Base-by-base conservation (phyloP, 64 coral and sea anemone genomes). In the Actinia equina region DNA sequence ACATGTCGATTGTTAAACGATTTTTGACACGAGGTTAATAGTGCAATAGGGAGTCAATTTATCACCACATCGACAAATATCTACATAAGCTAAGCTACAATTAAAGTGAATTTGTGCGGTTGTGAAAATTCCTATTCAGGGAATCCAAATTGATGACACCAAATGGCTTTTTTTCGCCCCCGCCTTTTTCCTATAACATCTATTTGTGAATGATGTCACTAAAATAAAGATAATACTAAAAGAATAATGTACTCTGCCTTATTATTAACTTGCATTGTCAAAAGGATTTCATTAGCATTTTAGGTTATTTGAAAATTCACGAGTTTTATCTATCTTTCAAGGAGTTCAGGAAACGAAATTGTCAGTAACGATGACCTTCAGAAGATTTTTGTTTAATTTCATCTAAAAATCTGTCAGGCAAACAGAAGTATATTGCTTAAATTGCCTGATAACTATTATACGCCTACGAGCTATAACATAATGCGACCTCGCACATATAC, bases 11-110 rank as follows among this genome's bases (percentile, higher is more conserved):
- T 43, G 78, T 81, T 81, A 81, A 81, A 81, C 78, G 78, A 81
- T 81, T 81, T 81, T 81, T 81, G 78, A 81, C 78, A 81, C 27
- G 78, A 44, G 78, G 78, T 81, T 81, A 81, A 81, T 81, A 52
- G 78, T 52, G 43, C 78, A 81, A 81, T 51, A 44, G 78, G 17
- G 78, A 81, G 78, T 49, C 78, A 81, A 81, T 81, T 81, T 81
- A 81, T 49, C 78, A 81, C 78, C 78, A 52, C 78, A 52, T 49
- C 17, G 49, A 17, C 78, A 81, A 16, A 49, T 37, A 81, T 81
- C 78, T 81, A 52, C 78, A 52, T 81, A 52, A 81, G 78, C 78
- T 79, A 41, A 81, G 78, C 49, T 81, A 49, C 20, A 52, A 81
- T 81, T 81, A 52, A 52, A 81, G 30, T 49, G 43, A 81, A 81